Evolutionary conservation across 2,888 invertebrate genomes (phyloP).

Genomic region (Agrotis exclamationis): DNA sequence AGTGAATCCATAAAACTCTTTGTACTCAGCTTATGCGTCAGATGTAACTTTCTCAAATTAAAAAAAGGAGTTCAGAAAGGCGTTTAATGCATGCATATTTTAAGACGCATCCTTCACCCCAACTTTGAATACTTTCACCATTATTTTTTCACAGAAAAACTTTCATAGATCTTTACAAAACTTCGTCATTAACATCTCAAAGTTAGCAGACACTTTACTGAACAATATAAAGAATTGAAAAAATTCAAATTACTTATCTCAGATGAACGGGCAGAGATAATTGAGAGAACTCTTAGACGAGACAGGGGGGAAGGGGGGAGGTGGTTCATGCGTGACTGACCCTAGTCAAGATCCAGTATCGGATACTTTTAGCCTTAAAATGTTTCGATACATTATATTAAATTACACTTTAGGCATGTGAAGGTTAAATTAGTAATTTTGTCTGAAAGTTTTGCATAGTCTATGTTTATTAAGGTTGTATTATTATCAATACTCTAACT

Average conservation of each 20-base stretch:
- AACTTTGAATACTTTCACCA: not conserved
- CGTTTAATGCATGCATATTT: slow-evolving; percentile 21
- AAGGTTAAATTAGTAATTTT: not conserved
- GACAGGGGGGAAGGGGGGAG: slow-evolving; percentile 38
- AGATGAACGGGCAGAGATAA: slow-evolving; percentile 79
- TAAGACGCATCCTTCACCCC: slow-evolving; percentile 13
- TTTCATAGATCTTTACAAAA: slow-evolving; percentile 20
- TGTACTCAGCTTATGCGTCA: not conserved
- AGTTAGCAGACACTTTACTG: slow-evolving; percentile 52
- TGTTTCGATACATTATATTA: slow-evolving; percentile 43
- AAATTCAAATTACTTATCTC: slow-evolving; percentile 73
- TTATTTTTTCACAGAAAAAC: slow-evolving; percentile 36
- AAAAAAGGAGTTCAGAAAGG: not conserved
- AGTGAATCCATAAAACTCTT: not conserved
- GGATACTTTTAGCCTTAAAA: slow-evolving; percentile 44
- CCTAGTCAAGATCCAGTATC: slow-evolving; percentile 43
- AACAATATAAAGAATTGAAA: slow-evolving; percentile 66
- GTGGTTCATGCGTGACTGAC: slow-evolving; percentile 48
- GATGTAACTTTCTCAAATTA: not conserved
- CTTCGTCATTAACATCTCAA: slow-evolving; percentile 47
- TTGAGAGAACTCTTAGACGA: slow-evolving; percentile 71
- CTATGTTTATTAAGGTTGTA: slow-evolving; percentile 1
- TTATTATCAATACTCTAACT: no score
- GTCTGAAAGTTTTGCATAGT: not conserved
- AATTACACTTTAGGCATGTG: slow-evolving; percentile 12